These are phyloP conservation scores for Pentalonia nigronervosa DNA, from an alignment of 1,140 invertebrate genomes.

Conservation along the genomic window DNA sequence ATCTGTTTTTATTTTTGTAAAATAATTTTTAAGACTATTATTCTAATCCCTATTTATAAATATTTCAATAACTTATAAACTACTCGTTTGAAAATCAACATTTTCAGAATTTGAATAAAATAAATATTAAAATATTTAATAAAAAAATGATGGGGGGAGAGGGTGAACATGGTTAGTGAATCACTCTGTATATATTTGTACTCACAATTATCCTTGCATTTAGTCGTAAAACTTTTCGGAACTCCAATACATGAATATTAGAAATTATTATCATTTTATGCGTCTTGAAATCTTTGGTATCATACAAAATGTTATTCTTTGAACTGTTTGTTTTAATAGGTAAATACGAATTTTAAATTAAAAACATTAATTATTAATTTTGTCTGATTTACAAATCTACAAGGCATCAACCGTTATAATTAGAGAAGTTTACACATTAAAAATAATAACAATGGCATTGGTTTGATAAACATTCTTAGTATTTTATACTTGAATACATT, in stretches of 20 bases:
- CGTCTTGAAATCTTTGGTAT: neutral
- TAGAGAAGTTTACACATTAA: neutral
- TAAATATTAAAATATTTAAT: too few species aligned
- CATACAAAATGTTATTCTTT: neutral
- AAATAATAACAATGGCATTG: neutral
- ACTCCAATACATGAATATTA: neutral
- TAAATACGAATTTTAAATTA: neutral
- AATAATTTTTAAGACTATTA: too few species aligned
- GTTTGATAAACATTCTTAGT: slow-evolving; percentile 23
- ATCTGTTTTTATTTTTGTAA: too few species aligned
- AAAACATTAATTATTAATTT: neutral
- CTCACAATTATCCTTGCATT: neutral
- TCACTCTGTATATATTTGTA: neutral
- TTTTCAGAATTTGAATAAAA: too few species aligned
- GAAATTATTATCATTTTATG: neutral
- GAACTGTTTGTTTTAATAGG: neutral
- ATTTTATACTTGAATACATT: neutral
- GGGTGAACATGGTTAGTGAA: too few species aligned
- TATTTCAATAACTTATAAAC: too few species aligned
- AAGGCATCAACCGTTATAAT: neutral
- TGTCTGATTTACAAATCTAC: neutral
- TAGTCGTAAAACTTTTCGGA: neutral
- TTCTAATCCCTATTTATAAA: too few species aligned
- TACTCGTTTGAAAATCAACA: too few species aligned
- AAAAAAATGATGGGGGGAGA: too few species aligned